Percentiles rank a stretch among this genome's conserved stretches.
Evolutionary conservation across 2,113 vertebrate genomes (phyloP).

Genomic region (Chlamydotis undulata): DNA sequence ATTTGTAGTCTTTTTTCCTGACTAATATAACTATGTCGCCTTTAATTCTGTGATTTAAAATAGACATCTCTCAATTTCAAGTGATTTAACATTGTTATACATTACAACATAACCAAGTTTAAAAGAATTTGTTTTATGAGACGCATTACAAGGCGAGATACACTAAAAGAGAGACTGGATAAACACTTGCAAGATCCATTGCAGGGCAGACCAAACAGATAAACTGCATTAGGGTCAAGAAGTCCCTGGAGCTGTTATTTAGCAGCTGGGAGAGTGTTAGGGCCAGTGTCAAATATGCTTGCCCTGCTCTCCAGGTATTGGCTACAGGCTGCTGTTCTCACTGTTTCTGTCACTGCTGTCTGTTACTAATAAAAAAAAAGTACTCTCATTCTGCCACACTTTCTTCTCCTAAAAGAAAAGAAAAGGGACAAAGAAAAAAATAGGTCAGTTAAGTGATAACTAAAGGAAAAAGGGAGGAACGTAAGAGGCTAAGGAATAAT

Average conservation of each 20-base stretch:
- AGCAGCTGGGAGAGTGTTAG: background rate
- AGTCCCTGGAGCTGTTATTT: background rate
- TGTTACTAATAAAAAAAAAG: background rate
- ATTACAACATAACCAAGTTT: background rate
- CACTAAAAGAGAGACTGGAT: background rate
- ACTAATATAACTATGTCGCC: background rate
- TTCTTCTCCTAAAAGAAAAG: background rate
- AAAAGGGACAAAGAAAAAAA: background rate
- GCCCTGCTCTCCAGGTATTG: background rate
- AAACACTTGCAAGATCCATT: background rate
- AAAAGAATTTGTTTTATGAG: background rate
- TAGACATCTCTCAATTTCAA: background rate
- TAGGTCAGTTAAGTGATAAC: background rate
- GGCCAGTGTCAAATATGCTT: background rate
- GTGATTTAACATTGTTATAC: background rate
- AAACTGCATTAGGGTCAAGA: background rate
- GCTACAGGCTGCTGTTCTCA: background rate
- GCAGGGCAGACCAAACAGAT: background rate
- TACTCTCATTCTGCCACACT: background rate
- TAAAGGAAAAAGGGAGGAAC: background rate
- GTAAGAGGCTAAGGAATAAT: background rate
- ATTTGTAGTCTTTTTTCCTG: background rate
- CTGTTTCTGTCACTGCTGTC: background rate
- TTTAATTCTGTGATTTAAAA: background rate
- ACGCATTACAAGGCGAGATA: background rate